Base-by-base conservation (phyloP, 2,888 invertebrate genomes). In the Tetheella fluctuosa region DNA sequence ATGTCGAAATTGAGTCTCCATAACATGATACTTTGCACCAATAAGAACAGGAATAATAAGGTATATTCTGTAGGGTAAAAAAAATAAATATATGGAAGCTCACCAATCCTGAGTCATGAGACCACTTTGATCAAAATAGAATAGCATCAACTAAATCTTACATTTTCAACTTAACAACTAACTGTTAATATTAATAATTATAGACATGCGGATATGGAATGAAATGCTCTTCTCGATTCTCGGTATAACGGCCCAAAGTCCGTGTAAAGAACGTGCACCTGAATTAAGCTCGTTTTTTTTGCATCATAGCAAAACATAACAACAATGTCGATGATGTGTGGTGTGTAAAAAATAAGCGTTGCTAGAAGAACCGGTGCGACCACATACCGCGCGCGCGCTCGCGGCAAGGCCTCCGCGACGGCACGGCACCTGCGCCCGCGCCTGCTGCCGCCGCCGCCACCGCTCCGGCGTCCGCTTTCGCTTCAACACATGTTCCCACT, bases 301-400 rank as follows among this genome's bases (percentile, higher is more conserved):
- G 89, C 87, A 86, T 87, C 82, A 84, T 82, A 90, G 88, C 86
- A 90, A 91, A 91, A 90, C 88, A 88, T 85, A 87, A 88, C 82
- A 90, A 91, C 90, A 91, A 90, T 90, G 86, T 90, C 79, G 89
- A 88, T 90, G 87, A 91, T 91, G 89, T 91, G 90, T 90, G 86
- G 85, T 71, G 77, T 88, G 87, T 90, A 90, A 91, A 92, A 92
- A 92, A 91, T 87, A 88, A 88, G 88, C 87, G 86, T 81, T 87
- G 90, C 90, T 90, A 91, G 90, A 86, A 88, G 87, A 93, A 93
- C 93, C 93, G 93, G 93, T 92, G 91, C 78, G 88, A 92, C 92
- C 89, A 87, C 93, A 93, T 93, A 86, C 91, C 90, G 80, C 77
- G 84, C 88, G 87, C 83, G 86, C 86, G 89, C 89, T 89, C 81